Evolutionary conservation across 2,797 vertebrate genomes (phyloP).

Genomic region (Tokudaia tokunoshimensis): DNA sequence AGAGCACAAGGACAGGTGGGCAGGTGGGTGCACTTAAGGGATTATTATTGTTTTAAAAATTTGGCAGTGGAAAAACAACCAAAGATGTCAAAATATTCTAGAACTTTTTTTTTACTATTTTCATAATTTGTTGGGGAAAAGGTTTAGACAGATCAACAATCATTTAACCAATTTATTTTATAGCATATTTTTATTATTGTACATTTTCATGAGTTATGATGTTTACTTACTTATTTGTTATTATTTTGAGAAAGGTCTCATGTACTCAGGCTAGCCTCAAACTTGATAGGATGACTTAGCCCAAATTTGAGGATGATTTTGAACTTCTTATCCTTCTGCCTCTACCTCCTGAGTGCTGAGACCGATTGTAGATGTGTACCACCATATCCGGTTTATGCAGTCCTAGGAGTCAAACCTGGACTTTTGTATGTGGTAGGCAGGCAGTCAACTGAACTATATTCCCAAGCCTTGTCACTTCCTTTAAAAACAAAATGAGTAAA

Average conservation of each 20-base stretch:
- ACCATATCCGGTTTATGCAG: neutral
- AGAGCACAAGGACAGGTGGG: slow-evolving; percentile 6
- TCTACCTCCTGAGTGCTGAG: neutral
- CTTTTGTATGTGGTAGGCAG: neutral
- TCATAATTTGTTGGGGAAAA: neutral
- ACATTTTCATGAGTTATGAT: neutral
- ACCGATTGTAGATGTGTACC: neutral
- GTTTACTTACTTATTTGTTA: neutral
- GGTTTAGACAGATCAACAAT: slow-evolving; percentile 1
- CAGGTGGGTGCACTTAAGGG: neutral
- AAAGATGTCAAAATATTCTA: neutral
- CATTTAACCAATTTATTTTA: neutral
- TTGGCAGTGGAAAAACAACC: neutral
- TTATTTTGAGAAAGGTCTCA: neutral
- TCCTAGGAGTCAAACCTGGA: neutral
- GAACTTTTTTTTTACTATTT: neutral
- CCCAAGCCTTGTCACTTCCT: neutral
- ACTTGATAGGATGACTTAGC: neutral
- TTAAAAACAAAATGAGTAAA: slow-evolving; percentile 34
- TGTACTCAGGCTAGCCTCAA: neutral
- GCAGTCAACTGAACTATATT: neutral
- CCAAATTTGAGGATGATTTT: neutral
- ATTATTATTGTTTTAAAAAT: slow-evolving; percentile 5
- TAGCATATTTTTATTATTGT: neutral
- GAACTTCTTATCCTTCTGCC: neutral